Evolutionary conservation across 2,113 vertebrate genomes (phyloP).

Genomic region (Rallus limicola): DNA sequence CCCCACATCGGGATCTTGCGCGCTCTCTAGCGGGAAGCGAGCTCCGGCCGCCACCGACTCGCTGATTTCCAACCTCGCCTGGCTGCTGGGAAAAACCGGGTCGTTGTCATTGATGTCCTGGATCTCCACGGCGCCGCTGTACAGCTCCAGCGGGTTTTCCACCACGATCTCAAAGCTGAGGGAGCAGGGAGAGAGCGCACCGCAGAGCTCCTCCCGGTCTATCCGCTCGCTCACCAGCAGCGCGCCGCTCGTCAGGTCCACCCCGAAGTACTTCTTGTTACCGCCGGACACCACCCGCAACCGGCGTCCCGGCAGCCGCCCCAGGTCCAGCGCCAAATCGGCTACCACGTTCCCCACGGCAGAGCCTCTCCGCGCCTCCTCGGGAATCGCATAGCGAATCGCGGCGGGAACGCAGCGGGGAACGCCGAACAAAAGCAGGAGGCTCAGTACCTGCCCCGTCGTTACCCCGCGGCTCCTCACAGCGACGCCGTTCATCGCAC

Average conservation of each 20-base stretch:
- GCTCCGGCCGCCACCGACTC: conserved; percentile 76
- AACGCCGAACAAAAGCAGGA: conserved; percentile 70
- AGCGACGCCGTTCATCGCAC: conserved; percentile 79
- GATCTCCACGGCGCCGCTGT: conserved; percentile 79
- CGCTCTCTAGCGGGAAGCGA: conserved; percentile 83
- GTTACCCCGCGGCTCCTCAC: conserved; percentile 69
- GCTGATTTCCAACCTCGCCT: conserved; percentile 79
- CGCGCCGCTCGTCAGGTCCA: conserved; percentile 76
- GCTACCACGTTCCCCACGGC: conserved; percentile 78
- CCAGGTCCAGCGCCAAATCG: conserved; percentile 75
- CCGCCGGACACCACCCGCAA: conserved; percentile 74
- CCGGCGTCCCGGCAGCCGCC: conserved; percentile 65
- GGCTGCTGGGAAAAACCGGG: conserved; percentile 75
- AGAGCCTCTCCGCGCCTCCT: conserved; percentile 79
- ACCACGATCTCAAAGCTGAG: conserved; percentile 81
- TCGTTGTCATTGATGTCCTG: conserved; percentile 85
- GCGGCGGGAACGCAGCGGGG: conserved; percentile 67
- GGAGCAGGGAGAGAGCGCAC: conserved; percentile 74
- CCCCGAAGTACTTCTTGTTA: conserved; percentile 78
- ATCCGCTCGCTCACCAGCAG: conserved; percentile 81
- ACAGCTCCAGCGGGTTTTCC: conserved; percentile 82
- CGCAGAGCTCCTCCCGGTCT: conserved; percentile 83
- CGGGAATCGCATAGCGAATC: conserved; percentile 79
- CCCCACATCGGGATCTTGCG: conserved; percentile 83
- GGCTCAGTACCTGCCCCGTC: conserved; percentile 75